phyloP scores from a whole-genome alignment of 2,797 vertebrate species.

The Meda fulgida region DNA sequence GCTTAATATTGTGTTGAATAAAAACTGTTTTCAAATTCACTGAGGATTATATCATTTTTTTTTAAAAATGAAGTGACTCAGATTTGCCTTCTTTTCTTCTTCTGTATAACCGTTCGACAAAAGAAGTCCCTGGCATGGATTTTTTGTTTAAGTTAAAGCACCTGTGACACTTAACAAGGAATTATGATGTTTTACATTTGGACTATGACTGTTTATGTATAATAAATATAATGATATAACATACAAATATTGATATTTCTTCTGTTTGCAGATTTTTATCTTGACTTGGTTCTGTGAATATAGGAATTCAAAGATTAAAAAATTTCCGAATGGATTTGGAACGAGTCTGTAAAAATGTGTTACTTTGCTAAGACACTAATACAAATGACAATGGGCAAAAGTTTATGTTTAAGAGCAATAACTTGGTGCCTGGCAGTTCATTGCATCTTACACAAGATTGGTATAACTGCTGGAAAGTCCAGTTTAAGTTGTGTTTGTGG shows the following conservation, averaged over 20 bases:
- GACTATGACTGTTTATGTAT: not conserved
- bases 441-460: not conserved
- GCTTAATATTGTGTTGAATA: slow-evolving; percentile 31
- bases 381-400: not conserved
- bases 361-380: not conserved
- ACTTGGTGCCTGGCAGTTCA: not conserved
- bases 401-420: not conserved
- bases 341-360: too few species aligned
- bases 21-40: slow-evolving; percentile 36
- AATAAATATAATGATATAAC: not conserved
- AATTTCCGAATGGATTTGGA: too few species aligned
- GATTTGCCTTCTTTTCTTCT: slow-evolving; percentile 30
- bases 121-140: not conserved
- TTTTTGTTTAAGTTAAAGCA: slow-evolving; percentile 29
- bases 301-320: too few species aligned
- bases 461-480: not conserved
- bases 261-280: not conserved
- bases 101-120: slow-evolving; percentile 31
- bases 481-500: not conserved
- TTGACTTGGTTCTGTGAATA: not conserved
- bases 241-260: not conserved
- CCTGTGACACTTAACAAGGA: slow-evolving; percentile 13
- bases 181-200: not conserved
- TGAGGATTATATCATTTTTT: slow-evolving; percentile 21
- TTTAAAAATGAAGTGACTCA: slow-evolving; percentile 30